Percentiles rank a stretch among this genome's conserved stretches.
Conservation (phyloP, 1,140 invertebrate species). For the Diuraphis noxia region DNA sequence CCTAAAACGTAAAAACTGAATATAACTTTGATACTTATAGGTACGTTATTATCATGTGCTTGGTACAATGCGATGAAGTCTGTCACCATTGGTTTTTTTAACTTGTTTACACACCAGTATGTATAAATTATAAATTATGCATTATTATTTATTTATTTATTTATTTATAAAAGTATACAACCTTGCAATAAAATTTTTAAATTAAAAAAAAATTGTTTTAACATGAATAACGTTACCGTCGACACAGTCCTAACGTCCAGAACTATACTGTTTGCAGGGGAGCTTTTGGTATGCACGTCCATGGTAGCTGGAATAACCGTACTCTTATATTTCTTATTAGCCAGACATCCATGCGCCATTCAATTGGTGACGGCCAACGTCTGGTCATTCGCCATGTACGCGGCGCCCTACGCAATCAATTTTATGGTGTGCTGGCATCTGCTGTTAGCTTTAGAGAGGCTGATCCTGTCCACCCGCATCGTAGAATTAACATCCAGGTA, state of each 20-base stretch:
- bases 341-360: neutral
- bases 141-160: constrained; percentile 1
- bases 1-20: no score
- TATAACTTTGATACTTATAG: no score
- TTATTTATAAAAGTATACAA: neutral
- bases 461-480: neutral
- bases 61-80: neutral
- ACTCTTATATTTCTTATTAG: neutral
- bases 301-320: neutral
- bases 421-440: neutral
- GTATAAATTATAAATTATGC: neutral
- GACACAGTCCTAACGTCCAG: neutral
- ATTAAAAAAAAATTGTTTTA: neutral
- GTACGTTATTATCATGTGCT: neutral
- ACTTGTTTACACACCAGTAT: neutral
- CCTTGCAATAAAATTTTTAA: neutral
- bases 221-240: neutral
- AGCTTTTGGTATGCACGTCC: neutral
- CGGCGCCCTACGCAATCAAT: neutral
- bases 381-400: neutral
- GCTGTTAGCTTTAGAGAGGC: neutral
- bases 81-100: neutral
- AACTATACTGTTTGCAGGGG: neutral
- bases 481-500: neutral
- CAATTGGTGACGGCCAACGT: neutral